Percentiles rank a stretch among this genome's conserved stretches.
Conservation (phyloP, 2,797 vertebrate species). For the Chanos chanos region DNA sequence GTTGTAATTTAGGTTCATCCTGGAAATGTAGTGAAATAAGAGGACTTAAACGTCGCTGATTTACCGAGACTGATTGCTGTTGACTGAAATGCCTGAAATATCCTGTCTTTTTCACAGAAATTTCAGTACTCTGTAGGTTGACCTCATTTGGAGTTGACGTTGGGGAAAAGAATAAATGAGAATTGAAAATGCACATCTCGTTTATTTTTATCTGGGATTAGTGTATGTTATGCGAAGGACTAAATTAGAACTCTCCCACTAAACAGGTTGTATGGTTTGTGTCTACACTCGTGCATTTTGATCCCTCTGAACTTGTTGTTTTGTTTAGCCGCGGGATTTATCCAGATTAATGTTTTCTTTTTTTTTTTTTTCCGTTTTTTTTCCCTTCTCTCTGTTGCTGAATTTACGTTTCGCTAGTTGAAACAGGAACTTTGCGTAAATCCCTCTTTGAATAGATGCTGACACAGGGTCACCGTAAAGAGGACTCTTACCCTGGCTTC, state of each 20-base stretch:
- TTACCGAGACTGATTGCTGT: too few species aligned
- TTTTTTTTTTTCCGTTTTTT: conserved; percentile 31
- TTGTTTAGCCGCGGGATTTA: conserved; percentile 37
- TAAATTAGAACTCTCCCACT: conserved; percentile 26
- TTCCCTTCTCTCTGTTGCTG: conserved; percentile 12
- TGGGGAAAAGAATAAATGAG: conserved; percentile 50
- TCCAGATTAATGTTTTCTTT: conserved; percentile 55
- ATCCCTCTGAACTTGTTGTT: not conserved
- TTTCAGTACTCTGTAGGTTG: conserved; percentile 8
- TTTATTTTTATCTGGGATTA: conserved; percentile 57
- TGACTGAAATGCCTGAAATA: too few species aligned
- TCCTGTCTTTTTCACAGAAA: too few species aligned
- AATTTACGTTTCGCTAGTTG: conserved; percentile 28
- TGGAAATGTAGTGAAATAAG: too few species aligned
- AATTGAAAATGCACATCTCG: conserved; percentile 35
- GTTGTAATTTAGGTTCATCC: too few species aligned
- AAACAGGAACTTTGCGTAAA: too few species aligned
- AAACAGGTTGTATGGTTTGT: conserved; percentile 35
- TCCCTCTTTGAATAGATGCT: too few species aligned
- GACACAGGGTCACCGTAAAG: too few species aligned
- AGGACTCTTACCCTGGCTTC: too few species aligned
- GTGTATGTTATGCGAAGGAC: conserved; percentile 45
- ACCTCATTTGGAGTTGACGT: conserved; percentile 51
- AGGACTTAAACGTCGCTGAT: too few species aligned
- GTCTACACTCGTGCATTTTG: conserved; percentile 25